These are phyloP conservation scores for Timema podura DNA, from an alignment of 2,888 invertebrate species.

Conservation along the genomic window DNA sequence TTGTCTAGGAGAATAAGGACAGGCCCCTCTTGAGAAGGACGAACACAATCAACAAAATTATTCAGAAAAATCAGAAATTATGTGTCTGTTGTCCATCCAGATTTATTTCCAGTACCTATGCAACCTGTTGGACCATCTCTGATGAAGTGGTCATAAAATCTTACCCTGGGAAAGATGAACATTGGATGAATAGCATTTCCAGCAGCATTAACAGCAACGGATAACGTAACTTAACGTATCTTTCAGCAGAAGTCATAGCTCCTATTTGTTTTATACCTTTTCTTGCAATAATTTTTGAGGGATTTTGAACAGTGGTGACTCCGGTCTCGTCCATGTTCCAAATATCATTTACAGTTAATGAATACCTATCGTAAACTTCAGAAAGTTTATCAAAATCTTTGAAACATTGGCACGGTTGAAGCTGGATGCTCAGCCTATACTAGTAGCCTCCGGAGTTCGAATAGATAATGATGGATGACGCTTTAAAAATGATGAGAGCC, in stretches of 20 bases:
- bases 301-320: neutral
- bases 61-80: constrained; percentile 8
- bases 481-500: constrained; percentile 12
- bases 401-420: constrained; percentile 8
- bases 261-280: constrained; percentile 3
- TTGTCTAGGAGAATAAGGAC: neutral
- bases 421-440: constrained; percentile 9
- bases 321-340: constrained; percentile 8
- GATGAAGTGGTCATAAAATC: constrained; percentile 5
- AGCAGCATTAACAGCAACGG: constrained; percentile 1
- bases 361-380: constrained; percentile 6
- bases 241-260: constrained; percentile 4
- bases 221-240: constrained; percentile 5
- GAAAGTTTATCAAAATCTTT: neutral
- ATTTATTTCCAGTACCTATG: constrained; percentile 11
- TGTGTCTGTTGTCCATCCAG: constrained; percentile 6
- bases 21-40: neutral
- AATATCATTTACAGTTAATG: constrained; percentile 4
- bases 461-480: neutral
- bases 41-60: constrained; percentile 7
- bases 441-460: constrained; percentile 12
- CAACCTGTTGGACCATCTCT: constrained; percentile 14
- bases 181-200: neutral
- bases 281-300: constrained; percentile 8
- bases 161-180: constrained; percentile 2